Conservation (phyloP, 2,888 invertebrate genomes). For the Cheilosia variabilis region DNA sequence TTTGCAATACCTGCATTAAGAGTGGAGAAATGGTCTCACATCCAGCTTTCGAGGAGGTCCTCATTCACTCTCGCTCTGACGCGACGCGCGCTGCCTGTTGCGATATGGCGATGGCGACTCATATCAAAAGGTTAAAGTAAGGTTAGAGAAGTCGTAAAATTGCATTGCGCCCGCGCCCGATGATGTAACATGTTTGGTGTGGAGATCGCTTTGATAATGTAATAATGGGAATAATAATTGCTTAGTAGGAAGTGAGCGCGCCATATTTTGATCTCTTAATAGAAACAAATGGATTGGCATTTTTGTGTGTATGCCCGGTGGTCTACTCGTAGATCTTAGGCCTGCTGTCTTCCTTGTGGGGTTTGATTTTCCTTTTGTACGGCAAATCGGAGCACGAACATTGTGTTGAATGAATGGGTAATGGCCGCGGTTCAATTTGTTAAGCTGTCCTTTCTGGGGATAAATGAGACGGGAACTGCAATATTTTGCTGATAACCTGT, state of each 20-base stretch:
- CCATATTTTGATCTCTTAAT: conserved; percentile 55
- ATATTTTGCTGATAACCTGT: neutral
- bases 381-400: conserved; percentile 22
- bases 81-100: neutral
- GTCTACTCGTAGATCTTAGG: neutral
- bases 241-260: conserved; percentile 53
- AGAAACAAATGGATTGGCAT: conserved; percentile 35
- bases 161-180: conserved; percentile 26
- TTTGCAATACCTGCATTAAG: conserved; percentile 9
- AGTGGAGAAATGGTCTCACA: conserved; percentile 41
- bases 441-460: neutral
- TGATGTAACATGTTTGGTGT: conserved; percentile 57
- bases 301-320: conserved; percentile 5
- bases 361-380: neutral
- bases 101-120: conserved; percentile 30
- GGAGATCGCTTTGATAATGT: conserved; percentile 36
- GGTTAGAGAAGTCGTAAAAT: conserved; percentile 57
- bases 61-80: conserved; percentile 14
- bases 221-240: conserved; percentile 51
- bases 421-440: neutral
- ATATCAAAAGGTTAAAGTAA: conserved; percentile 61
- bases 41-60: conserved; percentile 34
- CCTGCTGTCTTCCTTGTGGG: conserved; percentile 15
- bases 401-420: neutral
- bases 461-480: neutral